Evolutionary conservation across 2,113 vertebrate species (phyloP).

Genomic region (Actinemys pallida): DNA sequence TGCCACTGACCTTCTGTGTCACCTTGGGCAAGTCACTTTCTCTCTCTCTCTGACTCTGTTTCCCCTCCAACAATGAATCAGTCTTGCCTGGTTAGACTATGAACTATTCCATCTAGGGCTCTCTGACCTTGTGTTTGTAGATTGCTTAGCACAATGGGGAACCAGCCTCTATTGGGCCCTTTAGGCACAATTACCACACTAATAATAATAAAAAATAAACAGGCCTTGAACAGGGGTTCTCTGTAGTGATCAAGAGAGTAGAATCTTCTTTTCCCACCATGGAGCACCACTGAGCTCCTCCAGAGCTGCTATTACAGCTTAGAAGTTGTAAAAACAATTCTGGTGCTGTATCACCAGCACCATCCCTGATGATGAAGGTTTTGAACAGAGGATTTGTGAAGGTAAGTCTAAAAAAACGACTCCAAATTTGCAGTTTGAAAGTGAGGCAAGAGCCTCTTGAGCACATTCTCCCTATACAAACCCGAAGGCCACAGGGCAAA

Average conservation of each 20-base stretch:
- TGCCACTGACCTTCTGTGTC: conserved; percentile 48
- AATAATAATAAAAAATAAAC: not conserved
- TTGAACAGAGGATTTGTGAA: not conserved
- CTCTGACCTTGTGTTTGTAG: conserved; percentile 61
- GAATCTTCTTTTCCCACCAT: not conserved
- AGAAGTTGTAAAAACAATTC: not conserved
- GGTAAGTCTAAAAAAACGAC: not conserved
- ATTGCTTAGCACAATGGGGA: conserved; percentile 15
- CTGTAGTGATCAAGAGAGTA: not conserved
- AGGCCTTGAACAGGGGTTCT: not conserved
- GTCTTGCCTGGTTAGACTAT: conserved; percentile 71
- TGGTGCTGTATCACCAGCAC: rapidly evolving
- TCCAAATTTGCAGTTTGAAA: not conserved
- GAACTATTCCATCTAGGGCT: conserved; percentile 66
- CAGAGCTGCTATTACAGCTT: not conserved
- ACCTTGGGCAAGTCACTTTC: conserved; percentile 70
- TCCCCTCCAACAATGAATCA: conserved; percentile 55
- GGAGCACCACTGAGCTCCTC: not conserved
- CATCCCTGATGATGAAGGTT: not conserved
- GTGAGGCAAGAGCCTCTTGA: not conserved
- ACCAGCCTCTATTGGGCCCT: not conserved
- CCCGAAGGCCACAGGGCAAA: not conserved
- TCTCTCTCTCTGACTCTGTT: conserved; percentile 64
- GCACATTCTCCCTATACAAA: not conserved
- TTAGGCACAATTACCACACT: not conserved